Percentiles rank a stretch among this genome's conserved stretches.
Conservation (phyloP, 2,888 invertebrate species). For the Agonopterix alstromeriana region DNA sequence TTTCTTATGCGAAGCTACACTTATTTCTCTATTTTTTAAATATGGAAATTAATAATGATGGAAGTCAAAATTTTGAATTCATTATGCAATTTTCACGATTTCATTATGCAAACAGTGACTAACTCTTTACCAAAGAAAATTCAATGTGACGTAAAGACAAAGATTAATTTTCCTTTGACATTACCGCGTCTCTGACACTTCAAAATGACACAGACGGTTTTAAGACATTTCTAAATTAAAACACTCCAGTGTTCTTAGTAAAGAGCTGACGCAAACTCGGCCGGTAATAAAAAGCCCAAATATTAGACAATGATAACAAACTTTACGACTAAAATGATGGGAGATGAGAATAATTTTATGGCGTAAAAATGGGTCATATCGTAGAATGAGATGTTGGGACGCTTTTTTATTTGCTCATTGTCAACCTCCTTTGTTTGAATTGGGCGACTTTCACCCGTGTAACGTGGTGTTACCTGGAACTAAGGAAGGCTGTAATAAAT, state of each 20-base stretch:
- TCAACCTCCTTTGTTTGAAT: constrained; percentile 48
- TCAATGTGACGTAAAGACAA: constrained; percentile 10
- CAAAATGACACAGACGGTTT: constrained; percentile 4
- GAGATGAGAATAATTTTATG: constrained; percentile 52
- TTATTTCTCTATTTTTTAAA: no score
- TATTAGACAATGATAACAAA: constrained; percentile 58
- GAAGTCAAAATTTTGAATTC: background rate
- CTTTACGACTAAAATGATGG: constrained; percentile 34
- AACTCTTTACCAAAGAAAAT: constrained; percentile 15
- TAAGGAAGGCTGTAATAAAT: constrained; percentile 53
- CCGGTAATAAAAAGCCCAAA: constrained; percentile 52
- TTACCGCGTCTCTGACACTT: constrained; percentile 9
- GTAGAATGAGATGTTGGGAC: constrained; percentile 33
- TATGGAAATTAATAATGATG: no score
- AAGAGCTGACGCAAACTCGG: constrained; percentile 18
- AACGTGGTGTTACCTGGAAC: constrained; percentile 11
- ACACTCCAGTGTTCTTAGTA: constrained; percentile 11
- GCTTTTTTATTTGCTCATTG: constrained; percentile 55
- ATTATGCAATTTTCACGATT: no score
- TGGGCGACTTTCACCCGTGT: constrained; percentile 33
- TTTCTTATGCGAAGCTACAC: no score
- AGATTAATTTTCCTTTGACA: constrained; percentile 16
- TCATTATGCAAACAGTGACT: constrained; percentile 14
- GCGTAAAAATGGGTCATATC: constrained; percentile 57
- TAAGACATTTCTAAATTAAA: constrained; percentile 13